Base-by-base conservation (phyloP, 1,140 invertebrate genomes). In the Drosophila jambulina region DNA sequence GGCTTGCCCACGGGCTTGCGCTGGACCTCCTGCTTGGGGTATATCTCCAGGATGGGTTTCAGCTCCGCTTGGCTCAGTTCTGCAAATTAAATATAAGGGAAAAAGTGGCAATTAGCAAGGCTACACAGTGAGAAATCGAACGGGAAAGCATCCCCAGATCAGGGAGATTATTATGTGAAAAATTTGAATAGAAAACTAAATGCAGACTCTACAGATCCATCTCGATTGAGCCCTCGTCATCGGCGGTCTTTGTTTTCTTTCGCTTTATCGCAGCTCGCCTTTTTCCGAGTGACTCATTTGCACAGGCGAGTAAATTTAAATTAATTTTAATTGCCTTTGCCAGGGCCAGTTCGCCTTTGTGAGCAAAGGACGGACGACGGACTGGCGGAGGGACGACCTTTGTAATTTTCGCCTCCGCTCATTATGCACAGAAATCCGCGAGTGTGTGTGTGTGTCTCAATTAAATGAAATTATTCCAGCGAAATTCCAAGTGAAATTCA, bases 1-100 rank as follows among this genome's bases (percentile, higher is more conserved):
- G 94, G 94, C 60, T 95, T 94, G n/a, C 96, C 96, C 2, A 96
- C 94, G 0, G 96, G 93, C 76, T 95, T 96, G 4, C 94, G 94
- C 90, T 96, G 95, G 10, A 94, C 93, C 29, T 95, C 93, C 53
- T 95, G 94, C 29, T 84, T 93, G 12, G 96, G 96, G 72, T 95
- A 94, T 74, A 97, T 96, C 83, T 95, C 93, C 79, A 97, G 86
- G n/a, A 81, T 92, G 68, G 94, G 93, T 43, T 60, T 27, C 53
- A 46, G 13, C 58, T 91, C 81, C 27, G 92, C 92, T 34, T 56
- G 60, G 65, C 70, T 80, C 21, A 91, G 34, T 61, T 91, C 91
- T 92, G 83, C n/a, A 83, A 87, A 69, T 25, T 3, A 45, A n/a
- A 29, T 27, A 8, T 21, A 12, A 15, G 5, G 34, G 4, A n/a